Evolutionary conservation across 2,888 invertebrate species (phyloP).

Genomic region (Thereva unica): DNA sequence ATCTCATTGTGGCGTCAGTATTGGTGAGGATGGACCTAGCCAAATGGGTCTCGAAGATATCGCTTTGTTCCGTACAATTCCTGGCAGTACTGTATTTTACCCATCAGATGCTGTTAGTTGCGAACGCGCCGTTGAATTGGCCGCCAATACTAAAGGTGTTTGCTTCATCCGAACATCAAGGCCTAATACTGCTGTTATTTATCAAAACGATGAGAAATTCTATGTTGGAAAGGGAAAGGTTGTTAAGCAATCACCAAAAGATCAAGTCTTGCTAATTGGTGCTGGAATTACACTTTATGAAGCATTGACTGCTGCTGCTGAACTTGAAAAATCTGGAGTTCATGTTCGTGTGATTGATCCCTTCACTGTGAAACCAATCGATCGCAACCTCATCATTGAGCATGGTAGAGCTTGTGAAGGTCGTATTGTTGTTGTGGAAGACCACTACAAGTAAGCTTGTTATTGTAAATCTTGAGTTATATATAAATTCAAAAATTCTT

Average conservation of each 20-base stretch:
- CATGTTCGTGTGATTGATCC: conserved; percentile 87
- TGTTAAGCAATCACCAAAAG: conserved; percentile 73
- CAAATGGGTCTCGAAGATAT: conserved; percentile 99
- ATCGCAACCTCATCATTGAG: conserved; percentile 72
- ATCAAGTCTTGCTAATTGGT: conserved; percentile 86
- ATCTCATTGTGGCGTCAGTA: conserved; percentile 97
- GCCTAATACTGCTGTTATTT: conserved; percentile 85
- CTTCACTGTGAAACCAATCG: conserved; percentile 95
- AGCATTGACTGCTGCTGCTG: conserved; percentile 80
- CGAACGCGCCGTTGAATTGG: conserved; percentile 93
- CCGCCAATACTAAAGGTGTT: conserved; percentile 92
- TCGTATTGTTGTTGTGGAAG: conserved; percentile 89
- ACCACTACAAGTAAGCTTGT: conserved; percentile 90
- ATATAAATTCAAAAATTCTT: not conserved
- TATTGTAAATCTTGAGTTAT: conserved; percentile 39
- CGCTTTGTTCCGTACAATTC: conserved; percentile 90
- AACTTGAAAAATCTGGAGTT: conserved; percentile 71
- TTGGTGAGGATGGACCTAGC: conserved; percentile 98
- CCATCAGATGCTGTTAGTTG: conserved; percentile 91
- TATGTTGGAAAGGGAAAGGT: conserved; percentile 79
- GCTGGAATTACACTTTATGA: conserved; percentile 94
- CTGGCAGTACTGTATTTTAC: conserved; percentile 79
- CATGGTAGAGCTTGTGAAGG: conserved; percentile 82
- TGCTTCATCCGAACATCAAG: conserved; percentile 96
- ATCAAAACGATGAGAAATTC: conserved; percentile 82